phyloP scores from a whole-genome alignment of 2,888 invertebrate species.

The Epicampocera succincta region DNA sequence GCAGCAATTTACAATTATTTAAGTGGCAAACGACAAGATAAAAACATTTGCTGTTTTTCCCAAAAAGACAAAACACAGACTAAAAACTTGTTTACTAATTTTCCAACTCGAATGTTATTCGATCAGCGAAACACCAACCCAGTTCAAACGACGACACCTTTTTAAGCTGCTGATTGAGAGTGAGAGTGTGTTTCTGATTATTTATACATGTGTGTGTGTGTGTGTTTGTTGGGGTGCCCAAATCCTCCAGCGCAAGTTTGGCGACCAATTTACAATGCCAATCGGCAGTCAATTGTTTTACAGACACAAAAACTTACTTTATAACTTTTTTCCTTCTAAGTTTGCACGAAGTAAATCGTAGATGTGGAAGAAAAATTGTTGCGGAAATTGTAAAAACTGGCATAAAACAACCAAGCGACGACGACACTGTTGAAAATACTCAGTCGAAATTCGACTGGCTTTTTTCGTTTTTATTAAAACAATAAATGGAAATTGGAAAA shows the following conservation, averaged over 20 bases:
- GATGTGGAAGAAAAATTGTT: conserved; percentile 30
- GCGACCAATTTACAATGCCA: conserved; percentile 50
- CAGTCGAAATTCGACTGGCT: conserved; percentile 16
- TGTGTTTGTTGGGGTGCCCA: conserved; percentile 6
- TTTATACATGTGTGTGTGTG: conserved; percentile 2
- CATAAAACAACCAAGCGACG: conserved; percentile 53
- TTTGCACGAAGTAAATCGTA: conserved; percentile 17
- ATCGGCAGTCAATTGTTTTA: conserved; percentile 56
- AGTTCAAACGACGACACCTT: neutral
- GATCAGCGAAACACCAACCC: conserved; percentile 14
- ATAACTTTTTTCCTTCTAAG: neutral
- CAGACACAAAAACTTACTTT: conserved; percentile 60
- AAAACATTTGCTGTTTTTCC: conserved; percentile 50
- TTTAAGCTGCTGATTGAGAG: neutral
- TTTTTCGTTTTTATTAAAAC: neutral
- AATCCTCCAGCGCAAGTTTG: conserved; percentile 33
- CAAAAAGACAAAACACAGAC: conserved; percentile 20
- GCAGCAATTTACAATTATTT: conserved; percentile 63
- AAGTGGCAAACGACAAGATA: conserved; percentile 65
- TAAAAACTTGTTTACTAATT: conserved; percentile 25
- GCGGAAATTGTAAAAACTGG: conserved; percentile 69
- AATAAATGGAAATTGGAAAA: conserved; percentile 9
- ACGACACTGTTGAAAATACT: conserved; percentile 57
- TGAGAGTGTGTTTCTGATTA: neutral
- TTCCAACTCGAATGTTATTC: conserved; percentile 22